Percentiles rank a stretch among this genome's conserved stretches.
Conservation (phyloP, 2,113 vertebrate species). For the Cynocephalus volans region DNA sequence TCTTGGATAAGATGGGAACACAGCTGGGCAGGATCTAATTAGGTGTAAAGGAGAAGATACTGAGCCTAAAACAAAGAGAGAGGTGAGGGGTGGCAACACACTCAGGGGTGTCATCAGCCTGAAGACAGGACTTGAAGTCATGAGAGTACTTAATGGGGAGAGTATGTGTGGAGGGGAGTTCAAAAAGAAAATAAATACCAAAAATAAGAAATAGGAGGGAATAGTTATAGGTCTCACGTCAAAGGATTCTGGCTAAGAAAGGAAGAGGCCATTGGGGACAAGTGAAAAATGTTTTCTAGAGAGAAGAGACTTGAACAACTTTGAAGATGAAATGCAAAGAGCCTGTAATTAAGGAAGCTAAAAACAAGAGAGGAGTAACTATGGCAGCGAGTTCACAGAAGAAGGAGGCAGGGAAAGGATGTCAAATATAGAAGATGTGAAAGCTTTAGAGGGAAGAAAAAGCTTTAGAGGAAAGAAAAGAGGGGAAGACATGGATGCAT, state of each 20-base stretch:
- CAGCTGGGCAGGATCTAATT: not conserved
- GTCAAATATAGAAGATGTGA: not conserved
- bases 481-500: not conserved
- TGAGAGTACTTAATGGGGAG: not conserved
- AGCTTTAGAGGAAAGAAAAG: not conserved
- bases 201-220: slow-evolving; percentile 16
- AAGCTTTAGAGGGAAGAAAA: not conserved
- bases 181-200: slow-evolving; percentile 7
- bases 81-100: not conserved
- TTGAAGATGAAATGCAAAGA: slow-evolving; percentile 42
- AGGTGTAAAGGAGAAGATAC: not conserved
- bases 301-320: not conserved
- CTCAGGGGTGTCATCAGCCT: not conserved
- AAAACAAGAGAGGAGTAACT: not conserved
- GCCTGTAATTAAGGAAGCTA: not conserved
- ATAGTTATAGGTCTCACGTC: not conserved
- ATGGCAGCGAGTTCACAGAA: not conserved
- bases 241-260: slow-evolving; percentile 44
- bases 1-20: not conserved
- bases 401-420: not conserved
- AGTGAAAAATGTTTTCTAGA: not conserved
- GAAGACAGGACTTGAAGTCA: not conserved
- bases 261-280: not conserved
- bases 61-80: not conserved
- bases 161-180: not conserved